Percentiles rank a stretch among this genome's conserved stretches.
phyloP scores from a whole-genome alignment of 2,888 invertebrate genomes.

The Flabesymbios commensalis region DNA sequence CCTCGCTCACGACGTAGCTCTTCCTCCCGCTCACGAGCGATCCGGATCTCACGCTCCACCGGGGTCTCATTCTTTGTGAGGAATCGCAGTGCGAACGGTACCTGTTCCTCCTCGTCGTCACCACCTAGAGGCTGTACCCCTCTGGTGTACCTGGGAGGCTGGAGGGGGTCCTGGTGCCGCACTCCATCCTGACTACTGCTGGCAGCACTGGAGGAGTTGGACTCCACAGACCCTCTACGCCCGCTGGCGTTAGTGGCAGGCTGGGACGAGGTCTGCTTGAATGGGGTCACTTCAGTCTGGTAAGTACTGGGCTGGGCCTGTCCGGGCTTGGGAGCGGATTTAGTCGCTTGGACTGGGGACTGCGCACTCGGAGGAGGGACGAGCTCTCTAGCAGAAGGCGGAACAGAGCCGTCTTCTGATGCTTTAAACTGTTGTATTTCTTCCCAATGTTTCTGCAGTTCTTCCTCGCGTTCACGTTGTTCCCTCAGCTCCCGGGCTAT shows the following conservation, averaged over 20 bases:
- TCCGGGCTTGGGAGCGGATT: neutral
- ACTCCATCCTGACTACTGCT: neutral
- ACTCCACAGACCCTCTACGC: too few relatives aligned
- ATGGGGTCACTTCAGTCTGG: too few relatives aligned
- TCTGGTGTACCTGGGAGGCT: neutral
- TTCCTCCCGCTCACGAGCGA: conserved; percentile 64
- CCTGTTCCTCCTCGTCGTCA: conserved; percentile 5
- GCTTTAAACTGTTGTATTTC: conserved; percentile 23
- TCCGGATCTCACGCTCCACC: conserved; percentile 65
- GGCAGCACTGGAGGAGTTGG: neutral
- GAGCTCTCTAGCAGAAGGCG: conserved; percentile 23
- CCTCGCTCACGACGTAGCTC: conserved; percentile 55
- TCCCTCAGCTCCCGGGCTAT: conserved; percentile 64
- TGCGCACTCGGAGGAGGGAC: conserved; percentile 17
- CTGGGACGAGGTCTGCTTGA: neutral
- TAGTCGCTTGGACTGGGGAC: neutral
- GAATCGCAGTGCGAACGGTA: conserved; percentile 6
- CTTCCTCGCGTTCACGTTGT: conserved; percentile 64
- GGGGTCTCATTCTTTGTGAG: conserved; percentile 61
- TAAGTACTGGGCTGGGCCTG: neutral
- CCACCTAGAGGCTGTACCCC: conserved; percentile 19
- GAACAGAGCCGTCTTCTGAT: neutral
- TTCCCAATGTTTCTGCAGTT: conserved; percentile 53
- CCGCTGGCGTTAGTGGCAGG: too few relatives aligned
- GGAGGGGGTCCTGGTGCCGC: neutral